Base-by-base conservation (phyloP, 2,888 invertebrate species). In the Mamestra brassicae region DNA sequence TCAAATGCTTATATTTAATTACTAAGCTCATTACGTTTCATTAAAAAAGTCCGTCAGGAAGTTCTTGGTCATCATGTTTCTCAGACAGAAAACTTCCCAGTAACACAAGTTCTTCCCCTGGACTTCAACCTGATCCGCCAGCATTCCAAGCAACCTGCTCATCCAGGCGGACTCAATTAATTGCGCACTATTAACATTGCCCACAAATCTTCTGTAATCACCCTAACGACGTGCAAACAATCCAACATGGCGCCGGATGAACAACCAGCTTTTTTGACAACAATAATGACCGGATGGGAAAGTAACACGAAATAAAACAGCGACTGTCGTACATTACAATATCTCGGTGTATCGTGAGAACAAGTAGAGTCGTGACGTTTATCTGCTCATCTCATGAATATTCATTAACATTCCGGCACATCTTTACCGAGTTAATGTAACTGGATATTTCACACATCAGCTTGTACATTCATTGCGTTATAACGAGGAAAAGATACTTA, bases 261-360 rank as follows among this genome's bases (percentile, higher is more conserved):
- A 62, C 55, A 45, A 71, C 71, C 63, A 67, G 65, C 66, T 85
- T 85, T 78, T 86, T 81, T 70, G 71, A 73, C 73, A 82, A 65
- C 63, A 47, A 65, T 85, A 80, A 76, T 72, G 60, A 36, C 80
- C 86, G 86, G 87, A 87, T 80, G 80, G 67, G 74, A 85, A 76
- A 83, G 75, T 77, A 68, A 65, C 71, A 55, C 69, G 36, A 66
- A 87, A 80, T 76, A 68, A 74, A 73, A 61, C 65, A 69, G 36
- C 26, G 36, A n/a, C 57, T 54, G 54, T n/a, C 50, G 4, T n/a
- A 54, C n/a, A 58, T 71, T 62, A 72, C 62, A 58, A 62, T 74
- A 75, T 73, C 68, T 76, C 57, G 54, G 64, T 47, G 62, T 61
- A 76, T 79, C 76, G 74, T 73, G 68, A 64, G 74, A 79, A 77